Evolutionary conservation across 2,113 vertebrate species (phyloP).

Genomic region (Artemisiospiza belli): DNA sequence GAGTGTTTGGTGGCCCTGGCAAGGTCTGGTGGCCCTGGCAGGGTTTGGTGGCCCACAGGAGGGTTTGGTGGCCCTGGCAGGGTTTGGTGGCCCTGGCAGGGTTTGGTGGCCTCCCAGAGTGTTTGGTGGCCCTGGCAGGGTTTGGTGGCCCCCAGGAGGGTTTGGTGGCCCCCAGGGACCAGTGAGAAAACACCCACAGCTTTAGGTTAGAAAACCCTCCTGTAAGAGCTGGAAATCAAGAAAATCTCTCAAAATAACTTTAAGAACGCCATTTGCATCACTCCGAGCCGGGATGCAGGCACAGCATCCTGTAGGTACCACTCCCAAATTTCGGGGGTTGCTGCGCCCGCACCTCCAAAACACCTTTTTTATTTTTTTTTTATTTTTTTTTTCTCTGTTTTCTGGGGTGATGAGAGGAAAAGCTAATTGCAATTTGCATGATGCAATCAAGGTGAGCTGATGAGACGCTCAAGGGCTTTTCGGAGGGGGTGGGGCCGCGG

Average conservation of each 20-base stretch:
- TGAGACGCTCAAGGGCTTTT: constrained; percentile 63
- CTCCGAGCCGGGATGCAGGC: fast-evolving
- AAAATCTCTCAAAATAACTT: neutral
- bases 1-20: too few species aligned
- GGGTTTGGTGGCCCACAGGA: too few species aligned
- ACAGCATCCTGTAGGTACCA: fast-evolving
- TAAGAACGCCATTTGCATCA: fast-evolving
- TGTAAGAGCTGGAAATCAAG: neutral
- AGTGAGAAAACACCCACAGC: neutral
- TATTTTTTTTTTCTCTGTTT: neutral
- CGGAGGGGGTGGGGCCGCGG: neutral
- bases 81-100: too few species aligned
- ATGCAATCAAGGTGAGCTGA: constrained; percentile 78
- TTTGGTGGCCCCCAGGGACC: neutral
- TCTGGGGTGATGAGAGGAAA: constrained; percentile 41
- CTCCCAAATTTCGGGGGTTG: fast-evolving
- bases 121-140: too few species aligned
- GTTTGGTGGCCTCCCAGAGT: too few species aligned
- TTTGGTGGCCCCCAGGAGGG: too few species aligned
- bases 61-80: too few species aligned
- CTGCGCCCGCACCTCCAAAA: fast-evolving
- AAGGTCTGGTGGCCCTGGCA: too few species aligned
- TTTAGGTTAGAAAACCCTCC: neutral
- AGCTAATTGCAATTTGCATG: constrained; percentile 76
- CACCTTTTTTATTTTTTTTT: too few species aligned